These are phyloP conservation scores for Caenorhabditis remanei DNA, from an alignment of 1,140 invertebrate genomes.

Conservation along the genomic window DNA sequence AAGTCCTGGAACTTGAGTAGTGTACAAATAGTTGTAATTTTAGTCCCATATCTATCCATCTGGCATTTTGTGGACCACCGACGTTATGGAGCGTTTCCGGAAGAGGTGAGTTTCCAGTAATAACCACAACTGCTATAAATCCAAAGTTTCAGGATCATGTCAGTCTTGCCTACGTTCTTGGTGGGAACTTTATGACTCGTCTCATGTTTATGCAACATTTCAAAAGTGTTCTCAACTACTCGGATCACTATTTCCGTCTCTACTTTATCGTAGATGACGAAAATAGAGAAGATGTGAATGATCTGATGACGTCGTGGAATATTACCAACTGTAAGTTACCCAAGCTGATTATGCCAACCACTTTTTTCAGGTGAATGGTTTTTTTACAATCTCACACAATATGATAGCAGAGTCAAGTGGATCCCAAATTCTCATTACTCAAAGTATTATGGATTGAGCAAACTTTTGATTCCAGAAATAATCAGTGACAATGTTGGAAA, in stretches of 20 bases:
- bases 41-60: neutral
- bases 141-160: neutral
- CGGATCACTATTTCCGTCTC: constrained; percentile 2
- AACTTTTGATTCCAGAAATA: constrained; percentile 43
- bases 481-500: neutral
- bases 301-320: constrained; percentile 24
- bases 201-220: constrained; percentile 45
- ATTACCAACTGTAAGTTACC: neutral
- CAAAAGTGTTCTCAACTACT: constrained; percentile 29
- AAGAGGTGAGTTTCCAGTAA: constrained; percentile 10
- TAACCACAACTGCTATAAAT: no score
- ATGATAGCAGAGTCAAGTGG: neutral
- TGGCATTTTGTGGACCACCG: constrained; percentile 29
- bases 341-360: no score
- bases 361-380: constrained; percentile 1
- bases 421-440: constrained; percentile 42
- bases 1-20: no score
- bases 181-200: constrained; percentile 35
- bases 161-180: neutral
- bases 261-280: constrained; percentile 15
- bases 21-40: neutral
- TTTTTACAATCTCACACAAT: constrained; percentile 14
- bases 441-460: constrained; percentile 23
- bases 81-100: constrained; percentile 25
- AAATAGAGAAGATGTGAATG: neutral